Conservation (phyloP, 2,113 vertebrate genomes). For the Limanda limanda region DNA sequence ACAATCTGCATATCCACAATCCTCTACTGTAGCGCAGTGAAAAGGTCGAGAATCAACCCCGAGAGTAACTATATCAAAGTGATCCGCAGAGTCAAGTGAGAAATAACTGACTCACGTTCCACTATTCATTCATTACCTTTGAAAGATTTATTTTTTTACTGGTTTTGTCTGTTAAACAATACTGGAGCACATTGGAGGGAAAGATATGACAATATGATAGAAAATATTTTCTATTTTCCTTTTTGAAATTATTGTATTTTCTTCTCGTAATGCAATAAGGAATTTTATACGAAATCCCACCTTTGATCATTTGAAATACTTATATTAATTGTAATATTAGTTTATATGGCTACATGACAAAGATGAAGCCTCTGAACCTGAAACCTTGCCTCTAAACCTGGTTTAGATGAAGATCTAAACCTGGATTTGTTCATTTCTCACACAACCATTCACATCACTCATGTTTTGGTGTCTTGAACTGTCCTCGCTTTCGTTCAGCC, state of each 20-base stretch:
- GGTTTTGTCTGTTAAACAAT: slow-evolving; percentile 87
- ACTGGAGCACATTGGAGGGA: slow-evolving; percentile 76
- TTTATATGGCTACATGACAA: slow-evolving; percentile 6
- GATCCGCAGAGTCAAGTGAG: slow-evolving; percentile 80
- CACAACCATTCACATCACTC: slow-evolving; percentile 12
- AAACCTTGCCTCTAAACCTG: no score
- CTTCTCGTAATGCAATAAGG: background rate
- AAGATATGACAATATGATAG: background rate
- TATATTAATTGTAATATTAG: background rate
- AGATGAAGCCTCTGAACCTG: background rate
- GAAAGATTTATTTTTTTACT: slow-evolving; percentile 39
- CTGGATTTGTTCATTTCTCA: slow-evolving; percentile 18
- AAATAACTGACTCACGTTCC: background rate
- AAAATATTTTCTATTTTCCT: background rate
- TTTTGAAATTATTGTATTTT: background rate
- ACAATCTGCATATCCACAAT: slow-evolving; percentile 89
- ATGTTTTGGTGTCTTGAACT: slow-evolving; percentile 18
- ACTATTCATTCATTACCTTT: slow-evolving; percentile 9
- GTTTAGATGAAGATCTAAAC: background rate
- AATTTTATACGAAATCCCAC: background rate
- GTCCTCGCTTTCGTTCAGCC: slow-evolving; percentile 1
- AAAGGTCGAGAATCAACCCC: slow-evolving; percentile 87
- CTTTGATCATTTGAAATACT: background rate
- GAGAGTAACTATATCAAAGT: slow-evolving; percentile 90
- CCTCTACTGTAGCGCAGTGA: slow-evolving; percentile 89